These are phyloP conservation scores for Lymantria dispar DNA, from an alignment of 2,888 invertebrate genomes.

Conservation along the genomic window DNA sequence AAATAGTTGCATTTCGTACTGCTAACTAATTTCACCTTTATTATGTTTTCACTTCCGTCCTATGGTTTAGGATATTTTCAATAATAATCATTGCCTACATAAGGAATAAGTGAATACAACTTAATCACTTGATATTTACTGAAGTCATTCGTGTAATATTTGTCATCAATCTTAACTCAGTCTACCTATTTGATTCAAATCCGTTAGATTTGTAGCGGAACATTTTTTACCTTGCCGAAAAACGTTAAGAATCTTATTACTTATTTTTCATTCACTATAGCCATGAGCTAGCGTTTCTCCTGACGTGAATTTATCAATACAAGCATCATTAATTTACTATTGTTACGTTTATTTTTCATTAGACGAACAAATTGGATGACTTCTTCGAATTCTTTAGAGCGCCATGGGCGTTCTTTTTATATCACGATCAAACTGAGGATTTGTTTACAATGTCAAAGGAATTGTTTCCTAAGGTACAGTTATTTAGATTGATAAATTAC, in stretches of 20 bases:
- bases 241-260: not conserved
- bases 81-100: too few species aligned
- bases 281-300: not conserved
- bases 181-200: not conserved
- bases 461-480: constrained; percentile 60
- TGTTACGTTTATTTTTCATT: constrained; percentile 24
- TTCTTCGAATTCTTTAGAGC: constrained; percentile 85
- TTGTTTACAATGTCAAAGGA: constrained; percentile 71
- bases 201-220: not conserved
- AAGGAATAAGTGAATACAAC: too few species aligned
- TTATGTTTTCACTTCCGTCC: too few species aligned
- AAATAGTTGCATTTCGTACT: too few species aligned
- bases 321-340: constrained; percentile 4
- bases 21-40: too few species aligned
- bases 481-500: not conserved
- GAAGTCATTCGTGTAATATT: too few species aligned
- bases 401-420: constrained; percentile 85
- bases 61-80: too few species aligned
- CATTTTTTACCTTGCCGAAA: not conserved
- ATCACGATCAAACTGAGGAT: constrained; percentile 81
- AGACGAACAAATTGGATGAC: constrained; percentile 83
- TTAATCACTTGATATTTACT: too few species aligned
- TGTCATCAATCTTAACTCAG: not conserved
- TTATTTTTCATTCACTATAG: not conserved
- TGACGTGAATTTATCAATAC: constrained; percentile 4